A percentile compares a stretch with the other conserved stretches of the same genome.
phyloP scores from a whole-genome alignment of 1,140 invertebrate species.

The Ceratoteleas bidentatus region DNA sequence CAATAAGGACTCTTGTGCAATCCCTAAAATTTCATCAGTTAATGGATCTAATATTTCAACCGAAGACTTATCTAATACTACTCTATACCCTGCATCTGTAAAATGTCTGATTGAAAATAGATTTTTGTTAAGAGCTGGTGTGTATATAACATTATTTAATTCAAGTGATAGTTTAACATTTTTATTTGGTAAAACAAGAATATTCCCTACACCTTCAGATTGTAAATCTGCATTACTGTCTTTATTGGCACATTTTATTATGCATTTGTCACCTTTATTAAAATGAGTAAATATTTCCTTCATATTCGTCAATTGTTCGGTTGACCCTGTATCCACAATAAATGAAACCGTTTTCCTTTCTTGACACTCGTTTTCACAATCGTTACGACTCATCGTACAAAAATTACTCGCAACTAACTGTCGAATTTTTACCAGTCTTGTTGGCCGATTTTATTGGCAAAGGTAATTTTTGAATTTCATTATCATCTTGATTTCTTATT shows the following conservation, averaged over 20 bases:
- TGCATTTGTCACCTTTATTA: slow-evolving; percentile 6
- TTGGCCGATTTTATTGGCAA: no score
- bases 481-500: no score
- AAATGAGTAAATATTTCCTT: slow-evolving; percentile 67
- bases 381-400: no score
- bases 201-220: slow-evolving; percentile 11
- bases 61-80: slow-evolving; percentile 3
- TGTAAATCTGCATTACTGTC: not conserved
- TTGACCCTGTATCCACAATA: no score
- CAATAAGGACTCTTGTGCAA: slow-evolving; percentile 20
- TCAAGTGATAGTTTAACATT: not conserved
- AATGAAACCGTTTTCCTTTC: no score
- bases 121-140: not conserved
- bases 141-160: slow-evolving; percentile 24
- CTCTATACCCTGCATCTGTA: slow-evolving; percentile 6
- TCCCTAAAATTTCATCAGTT: slow-evolving; percentile 9
- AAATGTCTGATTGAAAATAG: slow-evolving; percentile 6
- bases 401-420: no score
- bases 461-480: no score
- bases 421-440: no score
- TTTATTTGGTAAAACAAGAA: not conserved
- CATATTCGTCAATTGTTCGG: slow-evolving; percentile 16
- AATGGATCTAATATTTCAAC: slow-evolving; percentile 11
- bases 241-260: slow-evolving; percentile 3
- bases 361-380: no score